These are phyloP conservation scores for Pammene aurita DNA, from an alignment of 2,888 invertebrate genomes.

Conservation along the genomic window DNA sequence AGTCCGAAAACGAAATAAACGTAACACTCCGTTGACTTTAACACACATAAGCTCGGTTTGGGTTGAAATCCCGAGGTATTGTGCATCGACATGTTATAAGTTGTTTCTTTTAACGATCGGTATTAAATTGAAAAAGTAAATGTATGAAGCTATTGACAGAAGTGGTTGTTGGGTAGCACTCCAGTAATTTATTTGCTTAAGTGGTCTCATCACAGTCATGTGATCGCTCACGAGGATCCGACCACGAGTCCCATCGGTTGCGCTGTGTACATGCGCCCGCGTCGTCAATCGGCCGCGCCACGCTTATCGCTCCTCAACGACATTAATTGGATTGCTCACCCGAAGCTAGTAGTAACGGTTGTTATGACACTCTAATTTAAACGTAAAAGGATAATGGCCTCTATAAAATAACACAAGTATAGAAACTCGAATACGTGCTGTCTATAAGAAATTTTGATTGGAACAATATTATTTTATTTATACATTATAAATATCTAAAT, in stretches of 20 bases:
- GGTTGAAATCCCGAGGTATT: slow-evolving; percentile 20
- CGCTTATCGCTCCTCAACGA: slow-evolving; percentile 60
- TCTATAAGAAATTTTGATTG: not conserved
- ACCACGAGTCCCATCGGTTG: slow-evolving; percentile 67
- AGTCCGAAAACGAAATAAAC: not conserved
- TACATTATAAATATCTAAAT: not conserved
- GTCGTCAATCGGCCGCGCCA: slow-evolving; percentile 54
- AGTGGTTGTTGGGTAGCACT: slow-evolving; percentile 59
- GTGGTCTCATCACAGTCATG: slow-evolving; percentile 80
- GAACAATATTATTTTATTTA: not conserved
- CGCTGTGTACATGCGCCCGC: slow-evolving; percentile 54
- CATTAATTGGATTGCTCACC: slow-evolving; percentile 64
- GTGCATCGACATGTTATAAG: slow-evolving; percentile 24
- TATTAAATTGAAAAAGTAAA: slow-evolving; percentile 51
- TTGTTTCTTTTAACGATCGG: slow-evolving; percentile 43
- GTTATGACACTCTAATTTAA: slow-evolving; percentile 58
- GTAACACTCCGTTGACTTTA: not conserved
- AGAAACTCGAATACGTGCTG: not conserved
- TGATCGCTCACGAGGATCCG: slow-evolving; percentile 73
- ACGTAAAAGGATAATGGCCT: slow-evolving; percentile 66
- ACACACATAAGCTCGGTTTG: slow-evolving; percentile 8
- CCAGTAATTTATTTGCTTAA: slow-evolving; percentile 77
- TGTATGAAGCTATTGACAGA: slow-evolving; percentile 62
- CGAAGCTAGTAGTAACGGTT: slow-evolving; percentile 45
- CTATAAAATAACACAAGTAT: slow-evolving; percentile 2